Evolutionary conservation across 2,113 vertebrate species (phyloP).

Genomic region (Rhynchopsitta pachyrhyncha): DNA sequence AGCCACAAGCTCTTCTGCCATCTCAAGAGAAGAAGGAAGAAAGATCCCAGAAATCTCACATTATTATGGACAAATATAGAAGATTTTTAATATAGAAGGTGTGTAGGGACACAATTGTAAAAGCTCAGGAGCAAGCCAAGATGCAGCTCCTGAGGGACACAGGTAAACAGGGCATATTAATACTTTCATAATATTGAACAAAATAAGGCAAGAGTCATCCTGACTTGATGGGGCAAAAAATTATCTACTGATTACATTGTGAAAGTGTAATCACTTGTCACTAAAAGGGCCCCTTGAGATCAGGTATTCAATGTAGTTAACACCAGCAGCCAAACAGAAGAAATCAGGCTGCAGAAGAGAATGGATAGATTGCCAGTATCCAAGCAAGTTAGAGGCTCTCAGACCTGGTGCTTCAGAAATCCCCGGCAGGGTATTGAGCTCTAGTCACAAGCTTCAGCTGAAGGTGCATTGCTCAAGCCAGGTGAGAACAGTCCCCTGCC

Average conservation of each 20-base stretch:
- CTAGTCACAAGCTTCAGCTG: rapidly evolving
- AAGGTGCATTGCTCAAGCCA: rapidly evolving
- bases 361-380: background rate
- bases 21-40: background rate
- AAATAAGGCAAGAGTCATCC: background rate
- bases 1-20: background rate
- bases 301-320: background rate
- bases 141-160: background rate
- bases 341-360: background rate
- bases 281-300: background rate
- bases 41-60: background rate
- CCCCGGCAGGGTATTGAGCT: rapidly evolving
- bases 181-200: background rate
- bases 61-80: background rate
- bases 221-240: background rate
- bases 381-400: background rate
- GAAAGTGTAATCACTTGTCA: background rate
- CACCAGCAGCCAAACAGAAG: background rate
- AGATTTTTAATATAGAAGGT: background rate
- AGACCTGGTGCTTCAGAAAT: background rate
- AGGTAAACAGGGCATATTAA: background rate
- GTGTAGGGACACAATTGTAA: background rate
- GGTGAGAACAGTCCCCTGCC: background rate
- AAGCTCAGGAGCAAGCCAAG: background rate
- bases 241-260: background rate